Evolutionary conservation across 2,113 vertebrate genomes (phyloP), one percentile per base, ranked within the genome.

Genomic region (Scalopus aquaticus): DNA sequence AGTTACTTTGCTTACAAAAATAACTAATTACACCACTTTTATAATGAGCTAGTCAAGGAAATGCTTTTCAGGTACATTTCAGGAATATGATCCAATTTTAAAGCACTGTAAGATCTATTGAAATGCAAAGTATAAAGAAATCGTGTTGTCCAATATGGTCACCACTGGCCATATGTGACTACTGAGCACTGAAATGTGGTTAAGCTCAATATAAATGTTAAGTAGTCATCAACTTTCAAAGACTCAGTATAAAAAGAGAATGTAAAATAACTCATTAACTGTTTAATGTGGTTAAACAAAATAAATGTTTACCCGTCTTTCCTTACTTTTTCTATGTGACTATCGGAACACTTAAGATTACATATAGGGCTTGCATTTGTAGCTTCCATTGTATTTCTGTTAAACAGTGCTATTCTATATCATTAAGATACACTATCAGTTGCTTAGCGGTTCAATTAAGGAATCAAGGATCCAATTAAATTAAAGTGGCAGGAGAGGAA

Each of bases 1-100:
- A 81, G 6, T 91, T 60, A 77, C n/a, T 88, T 42, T 58, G 62
- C 64, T 94, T 82, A 95, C 9, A 88, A 44, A 95, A 91, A 37
- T 90, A 56, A 26, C 26, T 76, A 46, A 73, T 84, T 67, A 20
- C 6, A 89, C 54, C 44, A 56, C 10, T 28, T 88, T 77, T 92
- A 13, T 86, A 39, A 86, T 67, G 54, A 92, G 42, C 67, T 93
- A 70, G 81, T 82, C 69, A 86, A 94, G 51, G 17, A 67, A 76
- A 51, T 91, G 6, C 22, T 90, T 91, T 85, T 81, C 32, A 76
- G 46, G 30, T 46, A 49, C 37, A 65, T 51, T 90, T 94, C 54
- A 95, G 39, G 93, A 92, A 69, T 37, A 37, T 22, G 22, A 37
- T 39, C 70, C 35, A 67, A 3, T 76, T 90, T 88, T 78, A 80